A percentile compares a stretch with the other conserved stretches of the same genome.
Evolutionary conservation across 2,113 vertebrate genomes (phyloP).

Genomic region (Progne subis): DNA sequence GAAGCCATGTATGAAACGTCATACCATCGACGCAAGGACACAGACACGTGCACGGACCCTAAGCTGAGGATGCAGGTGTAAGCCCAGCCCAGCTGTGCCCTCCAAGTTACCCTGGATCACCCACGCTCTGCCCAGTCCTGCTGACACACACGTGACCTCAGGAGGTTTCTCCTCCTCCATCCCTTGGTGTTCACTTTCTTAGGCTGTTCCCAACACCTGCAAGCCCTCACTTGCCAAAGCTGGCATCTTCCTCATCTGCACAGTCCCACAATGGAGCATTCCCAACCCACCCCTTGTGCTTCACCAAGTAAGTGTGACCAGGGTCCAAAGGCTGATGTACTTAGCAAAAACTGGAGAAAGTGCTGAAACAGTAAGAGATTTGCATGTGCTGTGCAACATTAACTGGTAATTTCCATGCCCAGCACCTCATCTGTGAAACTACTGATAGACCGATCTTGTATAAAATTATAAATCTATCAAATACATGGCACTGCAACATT

Average conservation of each 20-base stretch:
- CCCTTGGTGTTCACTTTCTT: background rate
- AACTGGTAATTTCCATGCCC: background rate
- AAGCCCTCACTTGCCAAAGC: background rate
- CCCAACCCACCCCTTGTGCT: background rate
- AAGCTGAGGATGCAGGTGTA: background rate
- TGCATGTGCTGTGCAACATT: background rate
- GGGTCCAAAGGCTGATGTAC: background rate
- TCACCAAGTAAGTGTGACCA: background rate
- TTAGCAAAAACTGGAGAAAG: background rate
- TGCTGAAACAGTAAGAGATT: background rate
- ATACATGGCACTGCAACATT: background rate
- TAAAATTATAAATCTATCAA: background rate
- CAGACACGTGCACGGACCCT: background rate
- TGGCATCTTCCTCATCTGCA: background rate
- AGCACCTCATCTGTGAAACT: background rate
- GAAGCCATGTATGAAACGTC: background rate
- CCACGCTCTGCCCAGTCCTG: background rate
- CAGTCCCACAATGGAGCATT: background rate
- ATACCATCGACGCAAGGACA: background rate
- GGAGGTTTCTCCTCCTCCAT: background rate
- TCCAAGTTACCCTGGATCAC: background rate
- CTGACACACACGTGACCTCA: background rate
- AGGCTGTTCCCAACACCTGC: background rate
- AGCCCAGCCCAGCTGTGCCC: background rate
- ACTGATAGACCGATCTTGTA: background rate